Evolutionary conservation across 2,113 vertebrate species (phyloP).

Genomic region (Anthoscopus minutus): DNA sequence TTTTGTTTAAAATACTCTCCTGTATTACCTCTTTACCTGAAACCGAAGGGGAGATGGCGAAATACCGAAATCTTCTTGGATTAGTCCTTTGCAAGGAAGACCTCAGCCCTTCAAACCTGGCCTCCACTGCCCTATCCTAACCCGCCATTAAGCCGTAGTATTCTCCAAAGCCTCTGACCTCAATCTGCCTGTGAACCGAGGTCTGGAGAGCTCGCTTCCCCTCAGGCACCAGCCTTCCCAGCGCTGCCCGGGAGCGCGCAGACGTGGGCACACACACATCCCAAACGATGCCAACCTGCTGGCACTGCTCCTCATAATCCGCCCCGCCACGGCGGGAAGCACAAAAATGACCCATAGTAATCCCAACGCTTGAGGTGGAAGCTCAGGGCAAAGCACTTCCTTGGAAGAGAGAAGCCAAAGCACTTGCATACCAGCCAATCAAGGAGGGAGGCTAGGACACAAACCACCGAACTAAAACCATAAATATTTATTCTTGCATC

Average conservation of each 20-base stretch:
- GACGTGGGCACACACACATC: neutral
- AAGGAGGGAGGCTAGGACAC: neutral
- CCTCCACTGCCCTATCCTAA: neutral
- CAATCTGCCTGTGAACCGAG: neutral
- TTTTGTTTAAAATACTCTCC: neutral
- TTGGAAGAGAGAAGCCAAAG: neutral
- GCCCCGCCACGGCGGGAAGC: fast-evolving
- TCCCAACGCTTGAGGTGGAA: fast-evolving
- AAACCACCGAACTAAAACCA: neutral
- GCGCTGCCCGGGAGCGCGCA: fast-evolving
- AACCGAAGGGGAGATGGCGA: neutral
- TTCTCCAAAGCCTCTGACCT: neutral
- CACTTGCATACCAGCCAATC: fast-evolving
- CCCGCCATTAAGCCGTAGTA: neutral
- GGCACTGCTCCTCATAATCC: fast-evolving
- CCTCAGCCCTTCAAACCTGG: neutral
- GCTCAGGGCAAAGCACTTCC: neutral
- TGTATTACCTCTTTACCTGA: neutral
- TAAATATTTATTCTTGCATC: neutral
- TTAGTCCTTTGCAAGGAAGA: neutral
- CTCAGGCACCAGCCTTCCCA: neutral
- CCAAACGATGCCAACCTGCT: fast-evolving
- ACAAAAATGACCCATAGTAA: fast-evolving
- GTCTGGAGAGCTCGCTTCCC: neutral
- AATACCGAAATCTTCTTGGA: neutral